Evolutionary conservation across 2,797 vertebrate genomes (phyloP), one percentile per base, ranked within the genome.

Genomic region (Oceanodroma leucorhoa): DNA sequence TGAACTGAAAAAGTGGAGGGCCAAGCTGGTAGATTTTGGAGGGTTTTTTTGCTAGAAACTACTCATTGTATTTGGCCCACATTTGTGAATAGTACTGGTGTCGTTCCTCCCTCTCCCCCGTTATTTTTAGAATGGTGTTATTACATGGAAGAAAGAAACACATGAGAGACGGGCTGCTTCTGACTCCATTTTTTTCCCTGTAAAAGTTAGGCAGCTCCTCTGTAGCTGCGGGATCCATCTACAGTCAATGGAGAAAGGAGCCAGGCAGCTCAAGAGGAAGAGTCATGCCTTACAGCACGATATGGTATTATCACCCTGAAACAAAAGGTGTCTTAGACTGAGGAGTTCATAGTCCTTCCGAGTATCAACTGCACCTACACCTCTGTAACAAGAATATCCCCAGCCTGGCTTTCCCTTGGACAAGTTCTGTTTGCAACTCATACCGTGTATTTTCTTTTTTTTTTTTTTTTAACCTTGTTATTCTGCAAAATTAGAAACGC

Each of bases 401-500:
- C 64, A 77, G 53, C 41, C 36, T 81, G 57, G 29, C 34, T 55
- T 29, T 65, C 20, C 70, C 30, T 55, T 64, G 55, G 27, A 34
- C 0, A 9, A 85, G 32, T 27, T 86, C 57, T 83, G 14, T 32
- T 94, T 88, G 72, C 61, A 85, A 23, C 18, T 72, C 72, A 32
- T 9, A 23, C 30, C 5, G 3, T 55, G 10, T 22, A 23, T 83
- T 79, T 81, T 30, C 18, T 21, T 72, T 34, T 24, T 16, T 18
- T 36, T 36, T 46, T 12, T 30, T 29, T 54, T 76, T 80, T 45
- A 87, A 83, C 32, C 61, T 58, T 40, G 30, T 80, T 85, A 72
- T 86, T 88, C 61, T 92, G 79, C 89, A 58, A 61, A 93, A 81
- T 86, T 50, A 69, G 79, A 79, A 89, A 80, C 1, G 4, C 67